Evolutionary conservation across 2,888 invertebrate genomes (phyloP), one percentile per base, ranked within the genome.

Genomic region (Thelaira solivaga): DNA sequence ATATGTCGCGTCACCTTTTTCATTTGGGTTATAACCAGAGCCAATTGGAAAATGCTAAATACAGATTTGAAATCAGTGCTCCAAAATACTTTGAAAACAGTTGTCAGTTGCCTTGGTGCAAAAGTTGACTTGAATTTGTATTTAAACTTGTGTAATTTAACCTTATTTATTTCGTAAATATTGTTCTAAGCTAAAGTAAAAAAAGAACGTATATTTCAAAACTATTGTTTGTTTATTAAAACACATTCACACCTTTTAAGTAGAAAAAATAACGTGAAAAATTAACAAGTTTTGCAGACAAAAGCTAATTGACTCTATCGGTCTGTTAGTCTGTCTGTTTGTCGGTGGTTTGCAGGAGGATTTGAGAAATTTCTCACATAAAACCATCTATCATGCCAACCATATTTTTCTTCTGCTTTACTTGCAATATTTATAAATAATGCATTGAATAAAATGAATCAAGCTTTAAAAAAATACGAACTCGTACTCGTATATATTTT

Each of bases 291-390:
- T n/a, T 47, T 16, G 26, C 20, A 68, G 43, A 62, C 68, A 68
- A 57, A 68, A 75, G 75, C 57, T 69, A 69, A 68, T 75, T 75
- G 57, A 64, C 31, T 47, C n/a, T 51, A 36, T 24, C 18, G 39
- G 53, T 22, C 34, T 36, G 61, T 68, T 39, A 2, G 61, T 68
- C 57, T 11, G 16, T 41, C n/a, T 29, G 18, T 31, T 39, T 62
- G 22, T 8, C 41, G 34, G 24, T 39, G 26, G 36, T 49, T 57
- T 22, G 26, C 36, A 55, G 45, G n/a, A 53, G 74, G 34, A 69
- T 51, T 76, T 76, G 76, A 76, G 64, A 76, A 76, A 76, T 76
- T 76, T 76, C 76, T 69, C 76, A 76, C 64, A 69, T 59, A 49
- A 62, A 76, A 59, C 26, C 47, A 68, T 64, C 24, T 16, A 76